phyloP scores from a whole-genome alignment of 2,113 vertebrate species.

The Actenoides lindsayi region DNA sequence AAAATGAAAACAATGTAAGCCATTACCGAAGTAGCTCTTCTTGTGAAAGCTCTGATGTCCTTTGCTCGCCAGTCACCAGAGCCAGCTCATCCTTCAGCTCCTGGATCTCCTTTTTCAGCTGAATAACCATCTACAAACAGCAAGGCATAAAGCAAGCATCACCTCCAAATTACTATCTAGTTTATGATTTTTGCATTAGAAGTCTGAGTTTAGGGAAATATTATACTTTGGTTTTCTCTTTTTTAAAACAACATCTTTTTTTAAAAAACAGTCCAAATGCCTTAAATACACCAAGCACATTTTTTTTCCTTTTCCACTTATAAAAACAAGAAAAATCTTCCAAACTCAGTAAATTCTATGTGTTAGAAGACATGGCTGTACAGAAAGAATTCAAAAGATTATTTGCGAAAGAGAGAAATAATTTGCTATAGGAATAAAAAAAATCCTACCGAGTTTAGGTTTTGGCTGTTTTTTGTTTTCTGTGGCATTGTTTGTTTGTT shows the following conservation, averaged over 20 bases:
- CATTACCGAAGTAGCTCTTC: slow-evolving; percentile 86
- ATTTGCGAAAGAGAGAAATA: not conserved
- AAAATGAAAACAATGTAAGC: not conserved
- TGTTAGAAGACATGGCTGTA: not conserved
- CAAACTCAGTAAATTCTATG: not conserved
- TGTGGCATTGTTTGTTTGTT: not conserved
- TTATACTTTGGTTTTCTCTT: not conserved
- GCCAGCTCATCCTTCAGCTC: slow-evolving; percentile 88
- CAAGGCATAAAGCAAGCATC: slow-evolving; percentile 15
- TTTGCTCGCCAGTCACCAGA: slow-evolving; percentile 84
- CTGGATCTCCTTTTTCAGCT: slow-evolving; percentile 87
- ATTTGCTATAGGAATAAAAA: not conserved
- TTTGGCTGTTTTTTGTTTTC: not conserved
- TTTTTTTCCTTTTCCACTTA: not conserved
- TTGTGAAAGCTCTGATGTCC: slow-evolving; percentile 79
- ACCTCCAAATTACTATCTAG: not conserved
- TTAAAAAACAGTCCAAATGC: not conserved
- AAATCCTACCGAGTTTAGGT: not conserved
- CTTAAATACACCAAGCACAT: not conserved
- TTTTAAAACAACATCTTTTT: not conserved
- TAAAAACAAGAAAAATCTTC: not conserved
- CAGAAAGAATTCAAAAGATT: not conserved
- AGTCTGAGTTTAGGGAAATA: not conserved
- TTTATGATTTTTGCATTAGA: not conserved
- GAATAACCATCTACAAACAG: slow-evolving; percentile 81